A percentile compares a stretch with the other conserved stretches of the same genome.
phyloP scores from a whole-genome alignment of 2,113 vertebrate species.

The Sus scrofa region DNA sequence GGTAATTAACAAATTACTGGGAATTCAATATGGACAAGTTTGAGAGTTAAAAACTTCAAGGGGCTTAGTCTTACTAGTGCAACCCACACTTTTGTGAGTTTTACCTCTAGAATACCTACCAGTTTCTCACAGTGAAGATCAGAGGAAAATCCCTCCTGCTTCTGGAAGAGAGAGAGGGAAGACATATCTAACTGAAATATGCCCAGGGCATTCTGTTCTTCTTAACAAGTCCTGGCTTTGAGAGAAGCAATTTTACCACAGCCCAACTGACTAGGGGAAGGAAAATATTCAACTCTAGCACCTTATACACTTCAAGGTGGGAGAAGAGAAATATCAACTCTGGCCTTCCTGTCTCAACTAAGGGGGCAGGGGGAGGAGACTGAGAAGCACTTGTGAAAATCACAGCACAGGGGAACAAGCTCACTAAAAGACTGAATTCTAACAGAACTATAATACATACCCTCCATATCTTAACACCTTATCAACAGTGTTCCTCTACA shows the following conservation, averaged over 20 bases:
- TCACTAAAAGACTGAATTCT: not conserved
- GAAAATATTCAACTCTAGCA: not conserved
- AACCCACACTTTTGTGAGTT: not conserved
- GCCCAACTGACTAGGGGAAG: not conserved
- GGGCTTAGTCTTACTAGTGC: not conserved
- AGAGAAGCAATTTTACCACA: not conserved
- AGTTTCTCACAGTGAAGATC: no score
- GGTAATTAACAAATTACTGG: not conserved
- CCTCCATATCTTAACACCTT: not conserved
- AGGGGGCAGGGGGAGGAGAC: not conserved
- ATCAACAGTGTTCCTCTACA: not conserved
- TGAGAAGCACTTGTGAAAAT: not conserved
- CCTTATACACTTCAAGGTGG: not conserved
- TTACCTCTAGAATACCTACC: no score
- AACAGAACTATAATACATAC: not conserved
- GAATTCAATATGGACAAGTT: not conserved
- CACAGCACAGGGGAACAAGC: not conserved
- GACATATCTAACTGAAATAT: not conserved
- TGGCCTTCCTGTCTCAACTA: not conserved
- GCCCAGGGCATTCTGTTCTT: not conserved
- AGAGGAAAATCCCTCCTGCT: not conserved
- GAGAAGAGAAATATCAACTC: not conserved
- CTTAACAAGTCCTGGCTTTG: not conserved
- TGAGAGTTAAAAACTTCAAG: slow-evolving; percentile 6
- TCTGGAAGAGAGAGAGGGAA: not conserved